A percentile compares a stretch with the other conserved stretches of the same genome.
Conservation (phyloP, 2,797 vertebrate species). For the Knipowitschia caucasica region DNA sequence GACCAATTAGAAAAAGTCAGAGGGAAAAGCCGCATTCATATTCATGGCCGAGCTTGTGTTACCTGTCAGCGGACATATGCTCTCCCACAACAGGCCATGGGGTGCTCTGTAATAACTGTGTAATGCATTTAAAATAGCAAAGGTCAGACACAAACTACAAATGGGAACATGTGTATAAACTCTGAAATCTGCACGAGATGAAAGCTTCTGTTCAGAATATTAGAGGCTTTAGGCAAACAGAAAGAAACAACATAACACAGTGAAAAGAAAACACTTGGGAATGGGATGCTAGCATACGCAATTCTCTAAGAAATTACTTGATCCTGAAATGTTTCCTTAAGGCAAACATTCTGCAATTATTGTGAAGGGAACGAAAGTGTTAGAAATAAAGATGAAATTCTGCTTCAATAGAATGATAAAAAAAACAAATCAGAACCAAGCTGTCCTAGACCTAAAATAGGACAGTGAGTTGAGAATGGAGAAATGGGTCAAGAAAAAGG, state of each 20-base stretch:
- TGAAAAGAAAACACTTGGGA: not conserved
- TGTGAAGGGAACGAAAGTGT: not conserved
- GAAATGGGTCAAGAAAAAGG: constrained; percentile 65
- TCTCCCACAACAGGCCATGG: constrained; percentile 15
- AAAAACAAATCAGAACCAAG: constrained; percentile 25
- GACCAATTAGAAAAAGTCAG: constrained; percentile 1
- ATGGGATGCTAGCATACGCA: not conserved
- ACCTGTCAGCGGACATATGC: constrained; percentile 48
- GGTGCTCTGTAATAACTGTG: constrained; percentile 18
- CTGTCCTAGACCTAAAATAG: constrained; percentile 64
- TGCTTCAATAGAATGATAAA: not conserved
- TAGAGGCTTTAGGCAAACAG: not conserved
- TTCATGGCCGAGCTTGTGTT: constrained; percentile 42
- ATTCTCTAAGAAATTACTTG: not conserved
- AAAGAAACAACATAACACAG: not conserved
- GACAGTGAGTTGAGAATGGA: constrained; percentile 53
- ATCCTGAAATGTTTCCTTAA: constrained; percentile 1
- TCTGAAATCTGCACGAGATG: not conserved
- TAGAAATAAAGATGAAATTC: not conserved
- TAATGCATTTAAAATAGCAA: constrained; percentile 18
- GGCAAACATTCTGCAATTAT: not conserved
- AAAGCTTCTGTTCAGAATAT: not conserved
- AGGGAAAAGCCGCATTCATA: constrained; percentile 27
- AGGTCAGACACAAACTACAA: not conserved
- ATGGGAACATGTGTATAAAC: not conserved